A percentile compares a stretch with the other conserved stretches of the same genome.
phyloP scores from a whole-genome alignment of 2,797 vertebrate genomes.

The Gymnopithys bicolor region DNA sequence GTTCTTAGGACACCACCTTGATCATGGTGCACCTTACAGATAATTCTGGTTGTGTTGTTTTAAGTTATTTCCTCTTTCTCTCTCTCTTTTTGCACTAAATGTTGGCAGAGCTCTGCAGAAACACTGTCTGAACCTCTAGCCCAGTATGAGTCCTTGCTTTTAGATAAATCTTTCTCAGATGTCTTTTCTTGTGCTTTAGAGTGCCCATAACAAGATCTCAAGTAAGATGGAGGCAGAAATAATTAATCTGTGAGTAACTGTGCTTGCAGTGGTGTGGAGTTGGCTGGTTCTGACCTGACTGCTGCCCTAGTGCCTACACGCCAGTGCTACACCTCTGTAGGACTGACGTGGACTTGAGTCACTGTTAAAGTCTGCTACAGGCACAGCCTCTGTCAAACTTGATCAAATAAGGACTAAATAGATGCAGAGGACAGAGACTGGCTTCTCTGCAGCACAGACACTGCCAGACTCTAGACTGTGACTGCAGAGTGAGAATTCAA shows the following conservation, averaged over 20 bases:
- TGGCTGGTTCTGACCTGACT: not conserved
- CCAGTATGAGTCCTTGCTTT: not conserved
- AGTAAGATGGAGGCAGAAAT: not conserved
- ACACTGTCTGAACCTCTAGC: not conserved
- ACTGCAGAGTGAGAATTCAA: not conserved
- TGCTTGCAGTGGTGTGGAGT: not conserved
- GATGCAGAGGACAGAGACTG: not conserved
- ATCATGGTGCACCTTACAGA: not conserved
- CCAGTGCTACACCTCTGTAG: not conserved
- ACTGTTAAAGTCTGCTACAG: not conserved
- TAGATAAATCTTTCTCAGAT: not conserved
- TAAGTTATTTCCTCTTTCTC: not conserved
- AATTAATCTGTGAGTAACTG: not conserved
- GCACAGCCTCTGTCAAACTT: not conserved
- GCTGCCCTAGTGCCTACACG: not conserved
- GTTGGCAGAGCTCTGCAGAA: not conserved
- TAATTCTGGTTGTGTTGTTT: not conserved
- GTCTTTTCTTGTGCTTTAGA: not conserved
- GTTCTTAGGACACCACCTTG: not conserved
- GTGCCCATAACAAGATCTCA: not conserved
- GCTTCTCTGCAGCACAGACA: not conserved
- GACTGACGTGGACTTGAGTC: conserved; percentile 31
- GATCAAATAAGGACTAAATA: not conserved
- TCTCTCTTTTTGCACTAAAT: not conserved
- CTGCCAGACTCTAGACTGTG: not conserved